Conservation (phyloP, 1,140 invertebrate species). For the Drosophila aff. region DNA sequence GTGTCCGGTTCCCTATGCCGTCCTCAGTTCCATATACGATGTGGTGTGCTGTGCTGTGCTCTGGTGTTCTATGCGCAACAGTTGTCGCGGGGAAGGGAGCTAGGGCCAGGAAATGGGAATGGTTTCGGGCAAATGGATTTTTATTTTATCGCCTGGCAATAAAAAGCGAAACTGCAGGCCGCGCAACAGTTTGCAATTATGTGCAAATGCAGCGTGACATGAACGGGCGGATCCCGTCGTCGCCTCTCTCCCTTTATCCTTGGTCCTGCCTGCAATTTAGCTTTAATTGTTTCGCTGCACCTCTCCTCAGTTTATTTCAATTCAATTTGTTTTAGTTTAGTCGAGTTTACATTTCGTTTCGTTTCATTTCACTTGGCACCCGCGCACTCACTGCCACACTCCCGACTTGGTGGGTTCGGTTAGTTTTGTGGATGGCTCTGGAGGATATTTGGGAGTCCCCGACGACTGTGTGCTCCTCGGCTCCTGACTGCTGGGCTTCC, state of each 20-base stretch:
- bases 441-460: constrained; percentile 20
- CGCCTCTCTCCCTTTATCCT: not conserved
- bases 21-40: constrained; percentile 15
- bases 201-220: constrained; percentile 64
- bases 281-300: constrained; percentile 58
- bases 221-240: constrained; percentile 21
- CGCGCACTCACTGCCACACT: constrained; percentile 46
- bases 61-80: constrained; percentile 59
- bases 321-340: constrained; percentile 55
- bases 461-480: constrained; percentile 20
- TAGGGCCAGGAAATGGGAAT: constrained; percentile 19
- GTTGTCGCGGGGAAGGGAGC: constrained; percentile 35
- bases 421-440: not conserved
- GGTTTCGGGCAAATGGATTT: constrained; percentile 54
- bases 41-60: constrained; percentile 5
- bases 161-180: constrained; percentile 65
- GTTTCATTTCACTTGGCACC: constrained; percentile 25
- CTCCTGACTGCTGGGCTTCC: constrained; percentile 23
- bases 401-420: constrained; percentile 11
- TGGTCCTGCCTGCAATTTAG: constrained; percentile 42
- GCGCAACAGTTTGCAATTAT: constrained; percentile 82
- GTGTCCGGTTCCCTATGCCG: constrained; percentile 8
- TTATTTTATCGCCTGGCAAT: constrained; percentile 61
- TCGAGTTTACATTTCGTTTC: constrained; percentile 25
- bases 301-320: constrained; percentile 48